Evolutionary conservation across 2,113 vertebrate species (phyloP).

Genomic region (Passer domesticus): DNA sequence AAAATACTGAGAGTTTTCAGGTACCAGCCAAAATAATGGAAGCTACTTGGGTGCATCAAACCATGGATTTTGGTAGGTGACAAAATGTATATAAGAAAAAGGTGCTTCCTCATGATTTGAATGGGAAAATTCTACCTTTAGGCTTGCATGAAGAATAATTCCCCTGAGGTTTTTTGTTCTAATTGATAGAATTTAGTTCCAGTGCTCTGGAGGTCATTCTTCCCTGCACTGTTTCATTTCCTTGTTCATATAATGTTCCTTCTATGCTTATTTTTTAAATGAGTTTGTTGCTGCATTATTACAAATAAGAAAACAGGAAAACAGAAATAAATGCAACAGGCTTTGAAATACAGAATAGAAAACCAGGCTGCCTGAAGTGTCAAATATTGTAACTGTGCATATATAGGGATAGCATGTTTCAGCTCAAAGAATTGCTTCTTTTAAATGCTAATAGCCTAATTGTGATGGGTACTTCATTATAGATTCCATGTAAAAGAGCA

Average conservation of each 20-base stretch:
- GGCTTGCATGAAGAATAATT: background rate
- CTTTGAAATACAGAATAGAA: background rate
- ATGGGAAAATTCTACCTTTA: background rate
- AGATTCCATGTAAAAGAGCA: background rate
- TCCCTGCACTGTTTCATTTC: background rate
- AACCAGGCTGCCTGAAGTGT: background rate
- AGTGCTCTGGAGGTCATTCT: background rate
- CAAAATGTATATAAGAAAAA: background rate
- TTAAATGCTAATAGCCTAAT: background rate
- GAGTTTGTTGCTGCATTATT: background rate
- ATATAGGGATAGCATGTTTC: background rate
- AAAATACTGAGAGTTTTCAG: background rate
- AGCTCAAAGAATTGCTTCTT: background rate
- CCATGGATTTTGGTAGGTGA: background rate
- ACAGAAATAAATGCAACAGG: rapidly evolving
- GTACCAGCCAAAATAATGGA: background rate
- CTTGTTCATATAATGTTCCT: background rate
- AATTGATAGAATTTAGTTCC: background rate
- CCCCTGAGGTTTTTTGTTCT: background rate
- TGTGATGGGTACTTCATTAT: background rate
- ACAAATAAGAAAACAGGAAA: background rate
- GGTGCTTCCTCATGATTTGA: background rate
- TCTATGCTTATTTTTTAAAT: background rate
- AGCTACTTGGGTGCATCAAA: background rate
- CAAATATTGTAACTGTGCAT: background rate